Base-by-base conservation (phyloP, 64 coral and sea anemone genomes). In the Montipora sp. region DNA sequence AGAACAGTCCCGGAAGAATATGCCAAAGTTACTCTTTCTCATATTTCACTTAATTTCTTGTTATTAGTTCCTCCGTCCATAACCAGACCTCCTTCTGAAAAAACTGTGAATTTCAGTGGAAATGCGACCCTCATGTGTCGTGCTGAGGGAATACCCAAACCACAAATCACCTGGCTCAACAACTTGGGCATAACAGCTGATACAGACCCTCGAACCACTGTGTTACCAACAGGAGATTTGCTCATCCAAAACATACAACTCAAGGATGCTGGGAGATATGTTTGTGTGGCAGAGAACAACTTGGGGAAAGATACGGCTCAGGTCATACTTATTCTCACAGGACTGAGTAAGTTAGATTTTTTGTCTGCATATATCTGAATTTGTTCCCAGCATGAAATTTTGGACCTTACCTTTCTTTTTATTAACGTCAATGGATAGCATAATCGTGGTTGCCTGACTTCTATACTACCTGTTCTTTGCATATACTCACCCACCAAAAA, bases 91-190 rank as follows among this genome's bases (percentile, higher is more conserved):
- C 95, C 92, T 36, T 44, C 60, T 18, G 89, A 98, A 53, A 83
- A 94, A 60, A 84, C 84, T 3, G 95, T 94, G 8, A 89, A 55
- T n/a, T 57, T 98, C 14, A 89, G 89, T 12, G 89, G 87, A 78
- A 98, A 94, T 77, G 65, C 89, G 10, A 98, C 95, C 4, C 87
- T 98, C 18, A 81, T 49, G 22, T 98, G 95, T 73, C 72, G 78
- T 14, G 74, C 92, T 13, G 49, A 93, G 0, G 95, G 95, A 72
- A 80, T 86, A 27, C 95, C 95, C 60, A 43, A 63, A 89, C 95
- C 95, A 4, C 87, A 48, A 22, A 49, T 98, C 15, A 91, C 83
- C 7, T 98, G 95, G 95, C 59, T 27, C 1, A 98, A 94, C 51
- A 94, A 59, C n/a, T 72, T 91, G 51, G 95, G 95, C 8, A 71